Evolutionary conservation across 2,797 vertebrate genomes (phyloP).

Genomic region (Aldrovandia affinis): DNA sequence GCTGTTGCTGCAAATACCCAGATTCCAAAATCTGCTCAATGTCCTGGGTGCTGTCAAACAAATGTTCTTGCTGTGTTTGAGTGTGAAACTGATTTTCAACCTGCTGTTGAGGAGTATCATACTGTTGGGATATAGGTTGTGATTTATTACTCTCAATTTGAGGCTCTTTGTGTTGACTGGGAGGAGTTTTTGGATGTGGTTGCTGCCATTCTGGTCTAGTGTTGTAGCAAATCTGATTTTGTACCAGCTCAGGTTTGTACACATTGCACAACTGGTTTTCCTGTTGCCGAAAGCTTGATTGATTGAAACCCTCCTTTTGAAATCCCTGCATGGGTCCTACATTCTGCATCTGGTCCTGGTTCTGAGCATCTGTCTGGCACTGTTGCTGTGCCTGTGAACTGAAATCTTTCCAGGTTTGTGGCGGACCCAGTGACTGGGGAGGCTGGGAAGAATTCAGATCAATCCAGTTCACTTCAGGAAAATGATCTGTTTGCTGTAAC

Average conservation of each 20-base stretch:
- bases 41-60: constrained; percentile 74
- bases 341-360: constrained; percentile 75
- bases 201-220: constrained; percentile 77
- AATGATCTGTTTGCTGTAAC: constrained; percentile 60
- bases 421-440: constrained; percentile 41
- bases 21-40: constrained; percentile 74
- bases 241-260: constrained; percentile 67
- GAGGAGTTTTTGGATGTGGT: constrained; percentile 69
- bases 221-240: constrained; percentile 55
- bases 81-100: constrained; percentile 63
- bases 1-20: constrained; percentile 66
- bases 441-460: constrained; percentile 73
- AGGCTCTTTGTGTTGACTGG: constrained; percentile 52
- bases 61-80: constrained; percentile 77
- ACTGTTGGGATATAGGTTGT: constrained; percentile 53
- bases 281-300: constrained; percentile 62
- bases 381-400: constrained; percentile 68
- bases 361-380: constrained; percentile 66
- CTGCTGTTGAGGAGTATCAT: constrained; percentile 63
- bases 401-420: constrained; percentile 74
- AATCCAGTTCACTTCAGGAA: constrained; percentile 78
- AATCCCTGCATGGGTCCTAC: constrained; percentile 66
- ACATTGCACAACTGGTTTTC: constrained; percentile 48
- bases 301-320: constrained; percentile 70
- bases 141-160: constrained; percentile 42